Evolutionary conservation across 2,888 invertebrate species (phyloP), one percentile per base, ranked within the genome.

Genomic region (Norana najaformis): DNA sequence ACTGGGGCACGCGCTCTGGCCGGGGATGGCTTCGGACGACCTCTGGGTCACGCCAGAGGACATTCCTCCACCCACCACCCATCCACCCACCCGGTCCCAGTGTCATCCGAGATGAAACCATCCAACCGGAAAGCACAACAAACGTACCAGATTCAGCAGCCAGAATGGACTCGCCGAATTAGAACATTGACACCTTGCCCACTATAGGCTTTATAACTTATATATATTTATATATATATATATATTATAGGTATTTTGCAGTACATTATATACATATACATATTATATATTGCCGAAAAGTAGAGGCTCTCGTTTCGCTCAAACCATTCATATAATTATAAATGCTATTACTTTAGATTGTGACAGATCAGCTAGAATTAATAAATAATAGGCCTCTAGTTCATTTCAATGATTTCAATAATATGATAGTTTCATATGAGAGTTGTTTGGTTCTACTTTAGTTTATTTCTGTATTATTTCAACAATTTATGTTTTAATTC

Each of bases 21-120:
- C 85, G 20, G 20, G 85, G 85, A 85, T 85, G 85, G 85, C 34
- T n/a, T 85, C 85, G 37, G 85, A 85, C 37, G 85, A 85, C 85
- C 85, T 85, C 85, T 35, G n/a, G 69, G 69, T 69, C 69, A 69
- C 69, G 69, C 69, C 69, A 69, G 69, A 69, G 69, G 69, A 13
- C 69, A 69, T 69, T 69, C 69, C n/a, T n/a, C 69, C 30, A 14
- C 5, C 53, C 11, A 30, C 69, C n/a, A 69, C n/a, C n/a, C 69
- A n/a, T n/a, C n/a, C n/a, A n/a, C n/a, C n/a, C 69, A 3, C 30
- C 69, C 69, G n/a, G 69, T n/a, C 5, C 69, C 69, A 69, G 69
- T 69, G 69, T 69, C 69, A 69, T 69, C 69, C 69, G 69, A 69
- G 69, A 69, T 69, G 69, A 69, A 69, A 23, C 23, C 85, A 36